phyloP scores from a whole-genome alignment of 2,797 vertebrate genomes.

The Muscicapa striata region DNA sequence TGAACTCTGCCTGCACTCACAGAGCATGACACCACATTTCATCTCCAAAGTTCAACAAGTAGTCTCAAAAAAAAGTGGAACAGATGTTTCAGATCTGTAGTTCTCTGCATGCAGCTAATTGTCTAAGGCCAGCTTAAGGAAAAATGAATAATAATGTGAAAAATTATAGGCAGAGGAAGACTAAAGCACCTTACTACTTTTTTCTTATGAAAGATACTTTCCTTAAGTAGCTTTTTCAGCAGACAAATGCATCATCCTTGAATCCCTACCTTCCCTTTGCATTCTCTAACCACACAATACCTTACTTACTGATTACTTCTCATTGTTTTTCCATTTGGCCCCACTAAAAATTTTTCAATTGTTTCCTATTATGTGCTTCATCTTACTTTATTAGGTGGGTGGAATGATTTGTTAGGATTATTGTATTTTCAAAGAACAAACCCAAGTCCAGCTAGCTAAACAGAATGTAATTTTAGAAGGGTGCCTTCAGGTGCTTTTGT shows the following conservation, averaged over 20 bases:
- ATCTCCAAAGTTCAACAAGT: background rate
- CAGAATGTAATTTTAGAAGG: background rate
- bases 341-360: background rate
- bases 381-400: constrained; percentile 17
- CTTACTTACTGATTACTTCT: background rate
- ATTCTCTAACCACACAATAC: background rate
- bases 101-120: background rate
- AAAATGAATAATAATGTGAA: constrained; percentile 10
- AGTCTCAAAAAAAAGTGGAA: background rate
- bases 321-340: background rate
- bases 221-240: constrained; percentile 7
- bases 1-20: background rate
- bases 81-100: background rate
- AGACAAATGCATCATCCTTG: background rate
- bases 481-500: constrained; percentile 43
- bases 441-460: constrained; percentile 18
- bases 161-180: background rate
- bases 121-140: background rate
- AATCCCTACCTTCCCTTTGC: background rate
- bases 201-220: background rate
- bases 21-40: background rate
- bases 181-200: background rate
- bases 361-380: constrained; percentile 1
- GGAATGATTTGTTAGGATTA: constrained; percentile 28
- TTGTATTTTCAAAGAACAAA: constrained; percentile 37